Percentiles rank a stretch among this genome's conserved stretches.
Evolutionary conservation across 53 echinoderm and acorn worm species (phyloP).

Genomic region (Paelopatides confundens): DNA sequence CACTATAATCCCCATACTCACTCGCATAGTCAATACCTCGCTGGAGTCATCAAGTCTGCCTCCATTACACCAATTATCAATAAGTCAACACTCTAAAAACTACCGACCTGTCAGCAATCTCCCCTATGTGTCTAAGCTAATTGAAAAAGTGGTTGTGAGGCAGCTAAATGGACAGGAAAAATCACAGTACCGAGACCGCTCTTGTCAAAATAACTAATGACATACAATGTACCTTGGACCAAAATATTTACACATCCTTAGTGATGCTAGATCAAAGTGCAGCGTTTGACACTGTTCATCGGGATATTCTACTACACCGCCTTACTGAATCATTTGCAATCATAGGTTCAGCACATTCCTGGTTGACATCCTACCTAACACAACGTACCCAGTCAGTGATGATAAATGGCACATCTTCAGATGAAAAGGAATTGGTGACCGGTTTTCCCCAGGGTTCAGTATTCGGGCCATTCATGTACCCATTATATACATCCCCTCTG

Average conservation of each 20-base stretch:
- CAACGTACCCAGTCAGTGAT: constrained; percentile 24
- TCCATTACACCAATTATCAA: constrained; percentile 2
- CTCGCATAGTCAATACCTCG: not conserved
- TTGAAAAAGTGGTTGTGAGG: constrained; percentile 11
- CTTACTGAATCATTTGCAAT: constrained; percentile 16
- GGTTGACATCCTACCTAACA: not conserved
- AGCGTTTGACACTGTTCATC: constrained; percentile 20
- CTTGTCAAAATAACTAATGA: constrained; percentile 22
- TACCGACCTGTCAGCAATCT: constrained; percentile 49
- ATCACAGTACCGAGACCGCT: constrained; percentile 32
- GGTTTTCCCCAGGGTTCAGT: constrained; percentile 41
- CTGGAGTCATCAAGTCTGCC: not conserved
- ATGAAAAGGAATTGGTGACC: not conserved
- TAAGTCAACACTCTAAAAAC: not conserved
- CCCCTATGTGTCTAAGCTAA: constrained; percentile 9
- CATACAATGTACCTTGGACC: not conserved
- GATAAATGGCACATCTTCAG: constrained; percentile 19
- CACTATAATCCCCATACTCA: not conserved
- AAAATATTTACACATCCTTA: not conserved
- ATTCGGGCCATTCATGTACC: not conserved
- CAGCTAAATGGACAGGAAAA: constrained; percentile 1
- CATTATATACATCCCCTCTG: constrained; percentile 15
- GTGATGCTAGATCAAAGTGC: constrained; percentile 22
- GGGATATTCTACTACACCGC: constrained; percentile 19
- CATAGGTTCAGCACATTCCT: constrained; percentile 1